Evolutionary conservation across 2,797 vertebrate species (phyloP), one percentile per base, ranked within the genome.

Genomic region (Microchirus variegatus): DNA sequence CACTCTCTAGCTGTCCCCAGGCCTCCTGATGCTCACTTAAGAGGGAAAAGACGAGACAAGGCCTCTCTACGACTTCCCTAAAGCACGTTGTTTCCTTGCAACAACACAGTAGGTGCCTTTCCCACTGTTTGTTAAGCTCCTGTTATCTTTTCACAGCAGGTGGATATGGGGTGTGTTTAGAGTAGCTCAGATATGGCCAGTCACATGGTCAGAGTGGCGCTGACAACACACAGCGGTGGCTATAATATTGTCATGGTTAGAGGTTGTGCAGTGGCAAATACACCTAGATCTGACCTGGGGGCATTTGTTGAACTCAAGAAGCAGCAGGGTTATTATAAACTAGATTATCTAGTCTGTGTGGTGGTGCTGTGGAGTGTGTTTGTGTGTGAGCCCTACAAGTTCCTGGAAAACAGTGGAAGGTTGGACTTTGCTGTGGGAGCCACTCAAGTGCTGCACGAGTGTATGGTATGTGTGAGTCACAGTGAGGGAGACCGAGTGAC

Each of bases 91-190:
- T 82, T 75, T 73, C 52, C 56, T 55, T 79, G 64, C 74, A 75
- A 72, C 79, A 75, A 83, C 80, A 84, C 83, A 88, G 85, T 87
- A 89, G 87, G 80, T 87, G 78, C 68, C 67, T 81, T 83, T 70
- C 73, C 75, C 16, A 1, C 74, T 75, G 64, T 81, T 85, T 77
- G 69, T 63, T 80, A 53, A 26, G 49, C 66, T 77, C 61, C 74
- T 81, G 62, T 77, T 83, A 81, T 84, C 81, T 68, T 59, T 70
- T 3, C 22, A 46, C 10, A 36, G 22, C 63, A 77, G 78, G 74
- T 89, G 88, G 89, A 88, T 73, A 53, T 5, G 70, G 70, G 83
- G 82, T 79, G 85, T 85, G 87, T 81, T 78, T 74, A 71, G 5
- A 61, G 78, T 18, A 64, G 68, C 13, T 3, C 45, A 58, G 63